Base-by-base conservation (phyloP, 2,888 invertebrate genomes). In the Stenodera caucasica region DNA sequence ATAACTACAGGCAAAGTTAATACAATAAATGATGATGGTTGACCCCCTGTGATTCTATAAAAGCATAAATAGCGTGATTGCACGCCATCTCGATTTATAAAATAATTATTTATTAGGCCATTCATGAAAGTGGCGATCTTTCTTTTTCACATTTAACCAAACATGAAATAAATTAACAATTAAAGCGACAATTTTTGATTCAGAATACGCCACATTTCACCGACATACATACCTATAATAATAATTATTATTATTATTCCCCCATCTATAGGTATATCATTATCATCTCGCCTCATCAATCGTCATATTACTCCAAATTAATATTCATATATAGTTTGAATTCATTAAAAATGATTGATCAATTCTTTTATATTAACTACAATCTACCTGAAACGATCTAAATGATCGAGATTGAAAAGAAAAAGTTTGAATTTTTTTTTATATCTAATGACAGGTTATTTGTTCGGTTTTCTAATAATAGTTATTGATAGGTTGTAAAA, bases 241-340 rank as follows among this genome's bases (percentile, higher is more conserved):
- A n/a, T n/a, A n/a, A n/a, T n/a, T 33, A 33, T 33, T n/a, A 33
- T 33, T n/a, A 56, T 58, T 51, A 35, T 58, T n/a, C n/a, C 50
- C 23, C 67, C 70, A 69, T 69, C 69, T 69, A n/a, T n/a, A n/a
- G n/a, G 70, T 63, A 62, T 53, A 51, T 53, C 61, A 70, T 67
- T 64, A 66, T 37, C 63, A 69, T 69, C 12, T 29, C 52, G 2
- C 14, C 30, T 8, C 64, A 59, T 64, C 64, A 68, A 66, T 68
- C 67, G 67, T 69, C 66, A 68, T 66, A 67, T 67, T 68, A 63
- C 61, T 61, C 29, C 54, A 37, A 8, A 63, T 63, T 67, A 61
- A 65, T 61, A 40, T 55, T 58, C 57, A 40, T 49, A 54, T 37
- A 12, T 15, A 11, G 15, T 45, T 45, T 45, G 45, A 23, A 23